Base-by-base conservation (phyloP, 1,140 invertebrate species). In the Camponotus pennsylvanicus region DNA sequence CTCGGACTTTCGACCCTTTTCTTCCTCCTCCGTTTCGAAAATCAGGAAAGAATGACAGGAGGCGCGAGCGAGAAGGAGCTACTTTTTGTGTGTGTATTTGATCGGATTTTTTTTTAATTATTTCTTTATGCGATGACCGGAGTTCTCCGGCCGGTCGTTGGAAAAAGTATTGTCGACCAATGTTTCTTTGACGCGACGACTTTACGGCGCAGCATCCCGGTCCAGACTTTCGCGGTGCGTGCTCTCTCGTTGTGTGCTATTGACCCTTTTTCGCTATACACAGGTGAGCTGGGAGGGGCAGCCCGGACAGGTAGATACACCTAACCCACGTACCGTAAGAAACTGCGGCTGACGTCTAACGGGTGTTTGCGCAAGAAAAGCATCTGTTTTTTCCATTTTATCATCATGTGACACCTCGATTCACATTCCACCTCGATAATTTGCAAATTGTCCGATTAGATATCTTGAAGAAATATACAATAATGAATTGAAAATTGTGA, bases 231-330 rank as follows among this genome's bases (percentile, higher is more conserved):
- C 76, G 76, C 91, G 61, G 87, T 71, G 59, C 52, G 86, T 49
- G 79, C 52, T 57, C 64, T 52, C 32, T 84, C 86, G 4, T 63
- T 77, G 70, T 89, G 92, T 92, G 91, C 92, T 92, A 92, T 93
- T 93, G 92, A 93, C 92, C 92, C 90, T 92, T 93, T 93, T 93
- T 91, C 89, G 89, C 86, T 84, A 86, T 15, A 52, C 49, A 52
- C 92, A 92, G 92, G 91, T 92, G 92, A 92, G 89, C 75, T 88
- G 87, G 91, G 90, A 92, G 91, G 91, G 92, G 89, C 80, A 27
- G 27, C 86, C 83, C 79, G 88, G 90, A 91, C 91, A 92, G 91
- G 91, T 92, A 92, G 91, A 91, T 92, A 92, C 91, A 92, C 91
- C 91, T 90, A 92, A 92, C 88, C 85, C 83, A 76, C 86, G 91